These are phyloP conservation scores for Heteropelma amictum DNA, from an alignment of 2,888 invertebrate genomes.

Conservation along the genomic window DNA sequence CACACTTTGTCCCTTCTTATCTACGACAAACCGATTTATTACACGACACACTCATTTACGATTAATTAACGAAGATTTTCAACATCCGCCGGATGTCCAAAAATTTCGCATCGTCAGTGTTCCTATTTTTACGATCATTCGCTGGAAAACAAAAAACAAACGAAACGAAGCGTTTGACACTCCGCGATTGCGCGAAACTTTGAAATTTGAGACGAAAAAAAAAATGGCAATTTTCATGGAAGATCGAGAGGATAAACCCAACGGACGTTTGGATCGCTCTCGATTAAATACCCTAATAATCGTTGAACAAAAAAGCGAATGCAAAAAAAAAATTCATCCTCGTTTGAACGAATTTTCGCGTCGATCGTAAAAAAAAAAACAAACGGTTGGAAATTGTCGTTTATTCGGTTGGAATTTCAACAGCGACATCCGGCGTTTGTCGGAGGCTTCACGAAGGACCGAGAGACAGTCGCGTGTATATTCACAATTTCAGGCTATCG, in stretches of 20 bases:
- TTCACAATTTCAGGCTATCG: slow-evolving; percentile 24
- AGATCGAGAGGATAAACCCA: no score
- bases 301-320: no score
- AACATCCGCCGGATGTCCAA: background rate
- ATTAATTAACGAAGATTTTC: no score
- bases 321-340: background rate
- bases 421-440: background rate
- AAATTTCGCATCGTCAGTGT: background rate
- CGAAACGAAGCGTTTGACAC: background rate
- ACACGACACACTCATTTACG: slow-evolving; percentile 57
- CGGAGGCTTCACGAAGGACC: background rate
- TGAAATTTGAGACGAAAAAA: no score
- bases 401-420: background rate
- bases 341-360: background rate
- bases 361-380: background rate
- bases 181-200: no score
- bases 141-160: background rate
- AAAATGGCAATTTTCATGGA: no score
- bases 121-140: background rate
- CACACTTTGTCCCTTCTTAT: slow-evolving; percentile 9
- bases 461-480: slow-evolving; percentile 43
- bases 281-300: no score
- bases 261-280: no score
- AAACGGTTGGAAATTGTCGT: background rate
- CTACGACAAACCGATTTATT: slow-evolving; percentile 49